phyloP scores from a whole-genome alignment of 1,140 invertebrate genomes.

The Drosophila lowei region DNA sequence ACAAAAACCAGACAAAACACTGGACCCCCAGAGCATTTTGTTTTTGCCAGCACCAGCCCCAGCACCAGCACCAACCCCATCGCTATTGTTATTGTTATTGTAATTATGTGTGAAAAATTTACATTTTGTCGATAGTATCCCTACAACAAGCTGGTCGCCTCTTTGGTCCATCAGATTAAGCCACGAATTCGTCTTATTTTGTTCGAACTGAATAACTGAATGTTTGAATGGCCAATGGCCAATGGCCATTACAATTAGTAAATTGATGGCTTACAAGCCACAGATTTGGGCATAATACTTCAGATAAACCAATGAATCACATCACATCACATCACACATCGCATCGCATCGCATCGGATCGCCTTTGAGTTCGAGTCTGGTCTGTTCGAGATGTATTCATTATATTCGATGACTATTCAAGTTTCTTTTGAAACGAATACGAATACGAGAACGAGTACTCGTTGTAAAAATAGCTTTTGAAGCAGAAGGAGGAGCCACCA shows the following conservation, averaged over 20 bases:
- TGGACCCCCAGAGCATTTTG: conserved; percentile 19
- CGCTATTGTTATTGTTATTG: conserved; percentile 51
- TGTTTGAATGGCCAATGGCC: conserved; percentile 39
- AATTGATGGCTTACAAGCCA: conserved; percentile 41
- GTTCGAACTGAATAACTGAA: conserved; percentile 29
- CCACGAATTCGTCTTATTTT: conserved; percentile 18
- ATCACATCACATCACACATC: conserved; percentile 32
- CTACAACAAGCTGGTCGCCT: conserved; percentile 47
- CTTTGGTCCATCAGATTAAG: conserved; percentile 28
- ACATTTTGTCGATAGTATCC: conserved; percentile 57
- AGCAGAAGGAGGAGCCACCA: conserved; percentile 15
- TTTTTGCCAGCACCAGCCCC: conserved; percentile 25
- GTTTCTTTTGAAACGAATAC: conserved; percentile 36
- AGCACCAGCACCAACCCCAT: no score
- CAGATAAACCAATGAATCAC: conserved; percentile 58
- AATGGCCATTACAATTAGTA: conserved; percentile 56
- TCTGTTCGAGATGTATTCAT: conserved; percentile 55
- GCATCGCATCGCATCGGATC: conserved; percentile 35
- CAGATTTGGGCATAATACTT: conserved; percentile 54
- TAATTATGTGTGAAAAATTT: conserved; percentile 70
- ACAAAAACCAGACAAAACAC: no score
- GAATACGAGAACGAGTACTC: no score
- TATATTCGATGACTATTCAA: conserved; percentile 70
- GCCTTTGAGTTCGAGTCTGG: conserved; percentile 20
- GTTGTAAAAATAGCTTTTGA: conserved; percentile 37